Percentiles rank a stretch among this genome's conserved stretches.
Conservation (phyloP, 2,888 invertebrate species). For the Acanthopleura granulata region DNA sequence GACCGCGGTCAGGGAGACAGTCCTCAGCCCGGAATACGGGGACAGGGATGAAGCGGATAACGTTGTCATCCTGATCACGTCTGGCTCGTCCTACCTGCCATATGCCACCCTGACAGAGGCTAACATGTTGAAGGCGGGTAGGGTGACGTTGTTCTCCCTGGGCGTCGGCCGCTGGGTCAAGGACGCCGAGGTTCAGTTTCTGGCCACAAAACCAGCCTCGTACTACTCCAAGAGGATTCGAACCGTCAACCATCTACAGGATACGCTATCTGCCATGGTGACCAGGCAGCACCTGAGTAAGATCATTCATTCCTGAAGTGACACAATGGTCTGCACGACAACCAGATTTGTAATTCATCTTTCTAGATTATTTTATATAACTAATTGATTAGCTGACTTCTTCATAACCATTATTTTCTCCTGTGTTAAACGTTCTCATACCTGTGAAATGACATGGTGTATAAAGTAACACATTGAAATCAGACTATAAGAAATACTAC, state of each 20-base stretch:
- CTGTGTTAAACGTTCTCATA: too few relatives aligned
- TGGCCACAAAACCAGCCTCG: neutral
- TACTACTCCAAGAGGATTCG: neutral
- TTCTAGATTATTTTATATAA: too few relatives aligned
- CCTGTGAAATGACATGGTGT: too few relatives aligned
- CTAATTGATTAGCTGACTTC: too few relatives aligned
- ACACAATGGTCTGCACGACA: too few relatives aligned
- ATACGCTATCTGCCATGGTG: neutral
- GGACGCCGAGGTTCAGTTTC: slow-evolving; percentile 8
- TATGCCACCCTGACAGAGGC: neutral
- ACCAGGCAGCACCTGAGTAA: neutral
- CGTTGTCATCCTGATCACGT: slow-evolving; percentile 3
- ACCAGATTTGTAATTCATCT: too few relatives aligned
- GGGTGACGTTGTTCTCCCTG: neutral
- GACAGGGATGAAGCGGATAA: neutral
- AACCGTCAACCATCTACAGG: neutral
- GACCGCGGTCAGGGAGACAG: neutral
- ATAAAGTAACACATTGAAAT: too few relatives aligned
- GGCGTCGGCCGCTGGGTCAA: neutral
- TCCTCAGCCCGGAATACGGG: neutral
- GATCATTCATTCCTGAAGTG: neutral
- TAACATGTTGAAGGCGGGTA: neutral
- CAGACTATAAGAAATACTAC: too few relatives aligned
- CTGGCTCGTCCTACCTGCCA: neutral
- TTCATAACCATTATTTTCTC: too few relatives aligned